Conservation (phyloP, 2,113 vertebrate species). For the Chlamydotis undulata region DNA sequence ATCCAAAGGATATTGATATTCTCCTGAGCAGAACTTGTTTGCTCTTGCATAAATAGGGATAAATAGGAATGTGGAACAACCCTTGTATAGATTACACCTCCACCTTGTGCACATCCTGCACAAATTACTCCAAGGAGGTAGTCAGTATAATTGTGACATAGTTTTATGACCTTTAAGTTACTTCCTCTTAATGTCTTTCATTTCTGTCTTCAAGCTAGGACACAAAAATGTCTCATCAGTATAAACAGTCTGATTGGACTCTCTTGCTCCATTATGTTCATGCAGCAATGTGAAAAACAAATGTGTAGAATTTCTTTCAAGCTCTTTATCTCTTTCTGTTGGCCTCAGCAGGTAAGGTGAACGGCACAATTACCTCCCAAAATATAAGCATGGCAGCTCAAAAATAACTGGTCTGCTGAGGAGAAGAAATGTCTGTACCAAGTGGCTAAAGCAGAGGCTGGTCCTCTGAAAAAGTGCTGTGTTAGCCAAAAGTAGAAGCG, state of each 20-base stretch:
- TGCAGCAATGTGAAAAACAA: not conserved
- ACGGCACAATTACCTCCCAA: not conserved
- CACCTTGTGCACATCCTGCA: conserved; percentile 11
- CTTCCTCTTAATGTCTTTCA: conserved; percentile 14
- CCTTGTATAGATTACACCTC: not conserved
- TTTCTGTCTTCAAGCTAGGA: not conserved
- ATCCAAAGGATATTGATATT: not conserved
- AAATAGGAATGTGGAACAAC: conserved; percentile 26
- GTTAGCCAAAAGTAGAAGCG: not conserved
- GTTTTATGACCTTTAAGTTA: not conserved
- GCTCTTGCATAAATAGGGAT: not conserved
- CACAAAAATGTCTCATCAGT: not conserved
- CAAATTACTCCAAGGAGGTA: conserved; percentile 16
- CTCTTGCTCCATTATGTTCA: not conserved
- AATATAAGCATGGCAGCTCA: not conserved
- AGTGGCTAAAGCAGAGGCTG: not conserved
- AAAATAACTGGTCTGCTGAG: not conserved
- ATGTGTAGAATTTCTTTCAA: not conserved
- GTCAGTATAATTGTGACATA: not conserved
- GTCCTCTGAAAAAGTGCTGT: not conserved
- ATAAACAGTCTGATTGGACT: not conserved
- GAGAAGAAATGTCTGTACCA: not conserved
- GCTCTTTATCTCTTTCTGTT: not conserved
- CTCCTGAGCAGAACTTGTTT: not conserved
- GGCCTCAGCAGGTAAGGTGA: not conserved